Evolutionary conservation across 2,888 invertebrate species (phyloP).

Genomic region (Scaptodrosophila latifasciaeformis): DNA sequence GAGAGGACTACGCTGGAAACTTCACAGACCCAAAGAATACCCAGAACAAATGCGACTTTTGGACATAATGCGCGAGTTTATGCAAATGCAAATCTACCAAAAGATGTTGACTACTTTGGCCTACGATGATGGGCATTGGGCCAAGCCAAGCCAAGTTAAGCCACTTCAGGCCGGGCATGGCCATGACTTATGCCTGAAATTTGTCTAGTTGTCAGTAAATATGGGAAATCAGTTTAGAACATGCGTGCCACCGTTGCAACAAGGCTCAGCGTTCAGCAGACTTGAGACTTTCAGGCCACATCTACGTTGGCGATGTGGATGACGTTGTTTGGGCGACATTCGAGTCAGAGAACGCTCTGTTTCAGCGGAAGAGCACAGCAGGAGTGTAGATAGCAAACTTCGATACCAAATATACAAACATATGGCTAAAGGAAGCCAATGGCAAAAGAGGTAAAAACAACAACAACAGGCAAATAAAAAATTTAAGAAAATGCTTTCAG

Average conservation of each 20-base stretch:
- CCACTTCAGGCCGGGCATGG: slow-evolving; percentile 63
- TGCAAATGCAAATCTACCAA: slow-evolving; percentile 61
- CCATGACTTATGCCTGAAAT: slow-evolving; percentile 74
- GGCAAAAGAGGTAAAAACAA: slow-evolving; percentile 6
- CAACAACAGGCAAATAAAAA: slow-evolving; percentile 3
- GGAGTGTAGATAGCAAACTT: slow-evolving; percentile 72
- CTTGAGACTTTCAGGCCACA: too few relatives aligned
- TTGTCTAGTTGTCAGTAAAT: slow-evolving; percentile 76
- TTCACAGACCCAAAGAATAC: slow-evolving; percentile 32
- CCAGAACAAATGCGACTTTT: slow-evolving; percentile 67
- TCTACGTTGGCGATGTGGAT: neutral
- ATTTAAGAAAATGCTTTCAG: too few relatives aligned
- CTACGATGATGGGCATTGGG: too few relatives aligned
- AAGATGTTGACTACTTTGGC: too few relatives aligned
- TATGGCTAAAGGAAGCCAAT: slow-evolving; percentile 52
- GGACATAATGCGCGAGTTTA: slow-evolving; percentile 70
- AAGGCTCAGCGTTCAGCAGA: neutral
- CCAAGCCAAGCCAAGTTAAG: too few relatives aligned
- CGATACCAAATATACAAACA: slow-evolving; percentile 63
- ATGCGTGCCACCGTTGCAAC: slow-evolving; percentile 59
- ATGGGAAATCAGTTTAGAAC: slow-evolving; percentile 74
- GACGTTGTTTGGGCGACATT: slow-evolving; percentile 45
- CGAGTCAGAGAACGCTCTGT: slow-evolving; percentile 38
- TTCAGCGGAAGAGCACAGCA: slow-evolving; percentile 70
- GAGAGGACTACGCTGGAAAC: neutral